A percentile compares a stretch with the other conserved stretches of the same genome.
Conservation (phyloP, 2,888 invertebrate genomes). For the Cybosia mesomella region DNA sequence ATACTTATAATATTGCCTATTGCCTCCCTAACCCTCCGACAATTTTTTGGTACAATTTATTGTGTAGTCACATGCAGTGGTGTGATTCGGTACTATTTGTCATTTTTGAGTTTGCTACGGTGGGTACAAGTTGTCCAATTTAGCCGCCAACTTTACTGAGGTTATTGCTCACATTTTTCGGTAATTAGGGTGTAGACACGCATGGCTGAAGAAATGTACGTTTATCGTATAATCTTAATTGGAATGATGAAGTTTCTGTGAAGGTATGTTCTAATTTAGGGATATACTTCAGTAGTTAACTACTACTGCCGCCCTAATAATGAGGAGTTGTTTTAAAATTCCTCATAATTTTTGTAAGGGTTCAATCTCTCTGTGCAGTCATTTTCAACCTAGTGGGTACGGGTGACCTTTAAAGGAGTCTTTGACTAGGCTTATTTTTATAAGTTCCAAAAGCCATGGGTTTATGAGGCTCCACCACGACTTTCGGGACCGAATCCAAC, state of each 20-base stretch:
- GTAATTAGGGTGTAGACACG: constrained; percentile 38
- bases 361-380: too few species aligned
- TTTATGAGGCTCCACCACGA: too few species aligned
- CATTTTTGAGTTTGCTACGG: constrained; percentile 61
- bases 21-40: constrained; percentile 52
- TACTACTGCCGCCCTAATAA: not conserved
- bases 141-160: constrained; percentile 45
- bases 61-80: constrained; percentile 73
- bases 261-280: constrained; percentile 14
- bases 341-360: not conserved
- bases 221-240: constrained; percentile 26
- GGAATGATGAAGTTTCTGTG: constrained; percentile 11
- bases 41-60: constrained; percentile 73
- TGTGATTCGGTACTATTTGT: constrained; percentile 76
- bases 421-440: too few species aligned
- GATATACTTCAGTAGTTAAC: not conserved
- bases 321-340: not conserved
- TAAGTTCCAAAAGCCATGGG: too few species aligned
- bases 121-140: constrained; percentile 59
- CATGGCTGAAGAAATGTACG: constrained; percentile 21
- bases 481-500: too few species aligned
- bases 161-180: constrained; percentile 36
- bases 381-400: too few species aligned
- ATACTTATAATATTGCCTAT: constrained; percentile 49
- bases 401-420: too few species aligned